Percentiles rank a stretch among this genome's conserved stretches.
phyloP scores from a whole-genome alignment of 2,888 invertebrate species.

The Monochamus alternatus region DNA sequence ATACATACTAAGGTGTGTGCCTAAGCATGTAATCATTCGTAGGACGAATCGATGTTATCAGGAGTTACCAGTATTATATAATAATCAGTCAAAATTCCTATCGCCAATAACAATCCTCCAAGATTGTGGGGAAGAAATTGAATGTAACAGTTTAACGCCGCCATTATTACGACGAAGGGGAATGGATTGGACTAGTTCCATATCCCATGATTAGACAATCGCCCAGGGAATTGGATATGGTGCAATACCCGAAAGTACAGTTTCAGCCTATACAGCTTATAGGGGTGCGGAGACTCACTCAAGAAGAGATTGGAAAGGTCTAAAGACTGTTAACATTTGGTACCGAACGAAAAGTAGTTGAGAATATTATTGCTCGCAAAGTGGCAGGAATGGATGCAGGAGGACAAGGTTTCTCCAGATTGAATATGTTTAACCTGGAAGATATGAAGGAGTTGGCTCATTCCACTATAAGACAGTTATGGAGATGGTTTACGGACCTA shows the following conservation, averaged over 20 bases:
- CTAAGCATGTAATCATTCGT: conserved; percentile 48
- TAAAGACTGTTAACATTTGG: conserved; percentile 42
- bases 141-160: conserved; percentile 49
- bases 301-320: conserved; percentile 45
- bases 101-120: conserved; percentile 52
- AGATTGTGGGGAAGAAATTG: conserved; percentile 37
- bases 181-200: conserved; percentile 48
- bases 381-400: conserved; percentile 40
- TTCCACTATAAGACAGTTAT: conserved; percentile 39
- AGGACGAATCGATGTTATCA: conserved; percentile 51
- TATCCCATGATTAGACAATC: conserved; percentile 27
- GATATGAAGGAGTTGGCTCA: conserved; percentile 45
- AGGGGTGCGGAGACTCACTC: conserved; percentile 43
- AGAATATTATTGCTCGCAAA: conserved; percentile 47
- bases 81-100: conserved; percentile 52
- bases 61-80: conserved; percentile 52
- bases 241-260: conserved; percentile 18
- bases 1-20: conserved; percentile 57
- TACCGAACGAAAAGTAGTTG: conserved; percentile 43
- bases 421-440: conserved; percentile 38
- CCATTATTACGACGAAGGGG: conserved; percentile 40
- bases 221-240: conserved; percentile 37
- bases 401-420: conserved; percentile 40
- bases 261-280: conserved; percentile 48
- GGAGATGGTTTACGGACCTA: conserved; percentile 44